Conservation (phyloP, 2,797 vertebrate species). For the Mareca penelope region DNA sequence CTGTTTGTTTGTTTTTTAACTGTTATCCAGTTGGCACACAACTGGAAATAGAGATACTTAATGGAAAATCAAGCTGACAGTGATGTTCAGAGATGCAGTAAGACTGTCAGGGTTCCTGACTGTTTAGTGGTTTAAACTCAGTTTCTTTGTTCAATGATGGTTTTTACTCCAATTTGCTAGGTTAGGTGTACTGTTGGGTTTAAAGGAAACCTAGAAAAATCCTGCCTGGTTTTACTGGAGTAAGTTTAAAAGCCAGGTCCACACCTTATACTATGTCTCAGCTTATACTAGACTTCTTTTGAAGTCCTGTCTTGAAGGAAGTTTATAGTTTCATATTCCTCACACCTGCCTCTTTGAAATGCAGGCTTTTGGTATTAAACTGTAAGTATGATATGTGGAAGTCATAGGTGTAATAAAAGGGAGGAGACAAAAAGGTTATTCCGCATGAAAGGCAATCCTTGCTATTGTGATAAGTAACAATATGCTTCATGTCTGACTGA, state of each 20-base stretch:
- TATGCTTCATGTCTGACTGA: not conserved
- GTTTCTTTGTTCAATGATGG: not conserved
- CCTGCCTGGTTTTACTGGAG: not conserved
- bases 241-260: not conserved
- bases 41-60: not conserved
- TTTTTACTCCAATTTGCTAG: not conserved
- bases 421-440: not conserved
- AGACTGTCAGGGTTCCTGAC: not conserved
- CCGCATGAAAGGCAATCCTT: not conserved
- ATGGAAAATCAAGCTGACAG: not conserved
- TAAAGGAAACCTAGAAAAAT: not conserved
- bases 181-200: not conserved
- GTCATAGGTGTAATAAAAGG: not conserved
- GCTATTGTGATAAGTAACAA: not conserved
- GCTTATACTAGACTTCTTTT: not conserved
- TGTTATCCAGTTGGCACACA: accelerated
- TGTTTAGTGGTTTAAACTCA: not conserved
- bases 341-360: not conserved
- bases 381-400: not conserved
- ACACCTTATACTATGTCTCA: not conserved
- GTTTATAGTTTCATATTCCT: not conserved
- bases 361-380: not conserved
- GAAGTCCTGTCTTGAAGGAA: not conserved
- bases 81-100: not conserved
- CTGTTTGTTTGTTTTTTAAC: not conserved